These are phyloP conservation scores for Xylota sylvarum DNA, from an alignment of 2,888 invertebrate species.

Conservation along the genomic window DNA sequence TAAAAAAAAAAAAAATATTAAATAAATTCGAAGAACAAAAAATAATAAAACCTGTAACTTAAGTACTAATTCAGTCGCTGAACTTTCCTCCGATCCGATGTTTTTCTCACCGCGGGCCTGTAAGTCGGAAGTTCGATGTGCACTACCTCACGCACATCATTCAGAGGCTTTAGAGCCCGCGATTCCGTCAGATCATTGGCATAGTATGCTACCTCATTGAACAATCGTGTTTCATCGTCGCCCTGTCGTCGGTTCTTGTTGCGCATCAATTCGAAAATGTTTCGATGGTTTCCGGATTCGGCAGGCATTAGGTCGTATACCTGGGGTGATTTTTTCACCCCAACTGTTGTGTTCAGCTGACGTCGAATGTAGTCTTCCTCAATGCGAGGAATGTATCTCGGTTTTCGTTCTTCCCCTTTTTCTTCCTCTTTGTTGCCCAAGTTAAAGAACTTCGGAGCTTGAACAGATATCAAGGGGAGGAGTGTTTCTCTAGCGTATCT, in stretches of 20 bases:
- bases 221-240: conserved; percentile 52
- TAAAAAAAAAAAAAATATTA: conserved; percentile 17
- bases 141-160: conserved; percentile 82
- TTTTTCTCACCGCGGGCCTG: conserved; percentile 83
- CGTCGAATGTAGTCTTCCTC: conserved; percentile 81
- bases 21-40: conserved; percentile 34
- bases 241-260: conserved; percentile 49
- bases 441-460: conserved; percentile 90
- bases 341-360: conserved; percentile 32
- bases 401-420: conserved; percentile 82
- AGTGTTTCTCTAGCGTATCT: conserved; percentile 92
- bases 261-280: conserved; percentile 82
- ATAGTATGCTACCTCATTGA: conserved; percentile 81
- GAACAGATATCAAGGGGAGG: conserved; percentile 91
- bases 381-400: conserved; percentile 88
- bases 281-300: conserved; percentile 79
- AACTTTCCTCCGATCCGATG: conserved; percentile 48
- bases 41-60: conserved; percentile 28
- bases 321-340: conserved; percentile 20
- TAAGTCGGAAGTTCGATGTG: conserved; percentile 88
- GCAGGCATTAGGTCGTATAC: conserved; percentile 61
- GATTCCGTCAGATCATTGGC: conserved; percentile 81
- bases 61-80: conserved; percentile 51
- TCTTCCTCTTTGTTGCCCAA: conserved; percentile 86
- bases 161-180: conserved; percentile 81